These are phyloP conservation scores for Carcharodon carcharias DNA, from an alignment of 2,797 vertebrate genomes.

Conservation along the genomic window DNA sequence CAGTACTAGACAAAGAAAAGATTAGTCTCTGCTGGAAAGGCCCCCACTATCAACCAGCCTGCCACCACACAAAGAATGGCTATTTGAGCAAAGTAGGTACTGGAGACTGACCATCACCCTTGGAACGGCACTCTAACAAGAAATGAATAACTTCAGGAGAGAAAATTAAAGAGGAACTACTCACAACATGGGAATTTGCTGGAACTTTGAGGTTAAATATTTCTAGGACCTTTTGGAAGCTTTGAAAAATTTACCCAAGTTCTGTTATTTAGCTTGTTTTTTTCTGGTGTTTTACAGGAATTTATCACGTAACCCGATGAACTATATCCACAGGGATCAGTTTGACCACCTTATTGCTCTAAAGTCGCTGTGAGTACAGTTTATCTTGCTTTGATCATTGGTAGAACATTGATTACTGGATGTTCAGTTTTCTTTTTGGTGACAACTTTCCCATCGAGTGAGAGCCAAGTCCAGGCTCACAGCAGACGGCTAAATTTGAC, in stretches of 20 bases:
- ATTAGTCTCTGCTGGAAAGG: background rate
- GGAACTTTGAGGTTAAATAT: background rate
- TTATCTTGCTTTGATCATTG: background rate
- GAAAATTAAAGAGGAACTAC: background rate
- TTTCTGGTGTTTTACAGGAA: conserved; percentile 49
- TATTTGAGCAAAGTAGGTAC: background rate
- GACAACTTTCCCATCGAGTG: background rate
- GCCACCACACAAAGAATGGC: background rate
- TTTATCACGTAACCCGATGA: conserved; percentile 59
- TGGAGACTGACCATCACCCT: background rate
- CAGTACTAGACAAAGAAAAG: background rate
- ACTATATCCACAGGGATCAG: conserved; percentile 47
- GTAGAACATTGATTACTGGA: background rate
- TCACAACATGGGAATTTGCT: background rate
- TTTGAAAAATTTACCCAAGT: background rate
- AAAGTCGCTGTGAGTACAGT: conserved; percentile 55
- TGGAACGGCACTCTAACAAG: background rate
- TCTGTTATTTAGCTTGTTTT: background rate
- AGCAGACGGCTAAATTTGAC: background rate
- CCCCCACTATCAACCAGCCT: background rate
- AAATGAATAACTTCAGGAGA: background rate
- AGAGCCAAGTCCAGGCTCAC: background rate
- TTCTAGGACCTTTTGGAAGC: conserved; percentile 4
- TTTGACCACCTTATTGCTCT: conserved; percentile 56
- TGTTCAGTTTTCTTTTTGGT: background rate